Conservation (phyloP, 2,888 invertebrate species). For the Ditula angustiorana region DNA sequence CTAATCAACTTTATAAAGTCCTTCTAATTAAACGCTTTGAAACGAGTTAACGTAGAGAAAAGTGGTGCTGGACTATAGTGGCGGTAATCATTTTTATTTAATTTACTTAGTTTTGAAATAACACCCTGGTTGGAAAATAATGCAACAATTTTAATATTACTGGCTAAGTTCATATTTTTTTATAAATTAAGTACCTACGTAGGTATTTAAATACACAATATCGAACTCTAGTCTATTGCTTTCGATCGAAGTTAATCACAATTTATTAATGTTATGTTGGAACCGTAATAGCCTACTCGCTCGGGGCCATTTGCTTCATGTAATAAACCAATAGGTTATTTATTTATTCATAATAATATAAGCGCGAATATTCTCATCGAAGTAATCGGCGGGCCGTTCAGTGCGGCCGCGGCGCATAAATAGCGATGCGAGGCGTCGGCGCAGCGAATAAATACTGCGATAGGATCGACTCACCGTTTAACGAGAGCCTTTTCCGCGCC, state of each 20-base stretch:
- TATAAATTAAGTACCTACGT: background rate
- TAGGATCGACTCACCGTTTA: constrained; percentile 82
- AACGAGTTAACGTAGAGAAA: constrained; percentile 33
- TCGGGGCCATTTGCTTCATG: constrained; percentile 54
- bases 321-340: constrained; percentile 59
- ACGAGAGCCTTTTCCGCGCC: constrained; percentile 84
- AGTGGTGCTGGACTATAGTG: background rate
- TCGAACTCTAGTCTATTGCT: constrained; percentile 19
- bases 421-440: constrained; percentile 71
- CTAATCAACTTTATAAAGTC: constrained; percentile 58
- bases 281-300: constrained; percentile 46
- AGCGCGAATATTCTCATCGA: constrained; percentile 60
- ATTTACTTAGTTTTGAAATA: background rate
- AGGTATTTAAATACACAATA: background rate
- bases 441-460: constrained; percentile 80
- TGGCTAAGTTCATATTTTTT: too few relatives aligned
- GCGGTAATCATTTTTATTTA: background rate
- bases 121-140: background rate
- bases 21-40: constrained; percentile 56
- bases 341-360: constrained; percentile 63
- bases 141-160: background rate
- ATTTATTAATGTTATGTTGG: constrained; percentile 49
- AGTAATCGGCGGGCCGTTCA: constrained; percentile 58
- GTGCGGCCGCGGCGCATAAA: constrained; percentile 68
- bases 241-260: constrained; percentile 47